Percentiles rank a stretch among this genome's conserved stretches.
Conservation (phyloP, 2,888 invertebrate species). For the Flabesymbios commensalis region DNA sequence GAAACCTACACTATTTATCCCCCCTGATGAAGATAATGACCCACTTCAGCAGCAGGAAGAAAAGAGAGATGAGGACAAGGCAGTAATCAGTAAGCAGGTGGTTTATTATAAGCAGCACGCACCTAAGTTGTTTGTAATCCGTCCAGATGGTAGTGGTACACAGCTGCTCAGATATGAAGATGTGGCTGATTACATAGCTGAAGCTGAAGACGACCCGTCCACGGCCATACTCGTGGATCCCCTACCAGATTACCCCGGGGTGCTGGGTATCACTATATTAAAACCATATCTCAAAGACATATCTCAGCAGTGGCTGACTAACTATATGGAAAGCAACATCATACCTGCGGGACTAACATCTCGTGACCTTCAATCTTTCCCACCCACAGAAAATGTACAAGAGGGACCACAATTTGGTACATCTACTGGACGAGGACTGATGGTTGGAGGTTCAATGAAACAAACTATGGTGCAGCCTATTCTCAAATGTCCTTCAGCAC, state of each 20-base stretch:
- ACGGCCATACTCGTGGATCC: slow-evolving; percentile 57
- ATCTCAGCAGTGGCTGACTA: slow-evolving; percentile 56
- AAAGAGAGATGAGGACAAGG: slow-evolving; percentile 31
- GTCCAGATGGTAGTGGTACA: slow-evolving; percentile 56
- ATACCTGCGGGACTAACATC: slow-evolving; percentile 54
- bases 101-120: slow-evolving; percentile 50
- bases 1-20: too few species aligned
- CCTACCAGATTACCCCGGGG: slow-evolving; percentile 56
- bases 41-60: neutral
- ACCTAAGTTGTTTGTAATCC: slow-evolving; percentile 57
- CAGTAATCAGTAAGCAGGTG: slow-evolving; percentile 32
- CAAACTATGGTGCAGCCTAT: slow-evolving; percentile 37
- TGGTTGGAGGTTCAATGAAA: slow-evolving; percentile 47
- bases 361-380: slow-evolving; percentile 54
- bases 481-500: slow-evolving; percentile 51
- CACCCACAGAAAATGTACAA: slow-evolving; percentile 52
- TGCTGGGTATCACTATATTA: slow-evolving; percentile 54
- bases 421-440: slow-evolving; percentile 53
- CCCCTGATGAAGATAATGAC: neutral
- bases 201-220: slow-evolving; percentile 53
- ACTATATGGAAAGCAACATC: slow-evolving; percentile 54
- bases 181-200: slow-evolving; percentile 52
- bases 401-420: slow-evolving; percentile 55
- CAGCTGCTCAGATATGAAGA: slow-evolving; percentile 57
- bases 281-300: slow-evolving; percentile 48